phyloP scores from a whole-genome alignment of 2,888 invertebrate species.

The Trypoxylon attenuatum region DNA sequence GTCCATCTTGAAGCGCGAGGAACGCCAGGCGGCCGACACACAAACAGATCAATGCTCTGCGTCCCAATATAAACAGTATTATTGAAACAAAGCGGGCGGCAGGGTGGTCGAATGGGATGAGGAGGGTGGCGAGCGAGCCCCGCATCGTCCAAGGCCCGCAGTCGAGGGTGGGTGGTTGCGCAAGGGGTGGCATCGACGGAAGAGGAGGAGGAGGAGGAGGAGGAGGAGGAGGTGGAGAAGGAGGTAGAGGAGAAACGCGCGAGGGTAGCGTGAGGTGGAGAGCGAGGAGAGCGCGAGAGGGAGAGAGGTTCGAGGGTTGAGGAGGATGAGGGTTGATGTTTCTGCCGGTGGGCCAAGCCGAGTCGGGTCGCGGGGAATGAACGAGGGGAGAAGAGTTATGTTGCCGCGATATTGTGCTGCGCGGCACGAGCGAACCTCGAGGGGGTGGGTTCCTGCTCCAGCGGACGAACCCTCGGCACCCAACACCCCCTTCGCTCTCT shows the following conservation, averaged over 20 bases:
- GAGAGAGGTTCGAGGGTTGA: slow-evolving; percentile 16
- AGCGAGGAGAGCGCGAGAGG: slow-evolving; percentile 16
- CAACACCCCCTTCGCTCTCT: slow-evolving; percentile 21
- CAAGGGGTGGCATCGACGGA: slow-evolving; percentile 18
- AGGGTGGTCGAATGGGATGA: slow-evolving; percentile 57
- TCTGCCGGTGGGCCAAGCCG: slow-evolving; percentile 63
- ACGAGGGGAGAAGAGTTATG: slow-evolving; percentile 75
- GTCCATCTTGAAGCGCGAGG: slow-evolving; percentile 71
- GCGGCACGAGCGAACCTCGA: slow-evolving; percentile 68
- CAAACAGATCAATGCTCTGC: slow-evolving; percentile 75
- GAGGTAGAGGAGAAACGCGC: slow-evolving; percentile 4
- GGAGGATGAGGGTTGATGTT: slow-evolving; percentile 70
- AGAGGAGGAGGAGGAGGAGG: slow-evolving; percentile 31
- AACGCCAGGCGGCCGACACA: slow-evolving; percentile 62
- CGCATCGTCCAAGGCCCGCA: too few species aligned
- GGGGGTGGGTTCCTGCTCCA: slow-evolving; percentile 52
- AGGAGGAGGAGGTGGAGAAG: slow-evolving; percentile 8
- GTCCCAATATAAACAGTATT: slow-evolving; percentile 75
- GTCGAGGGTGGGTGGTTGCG: slow-evolving; percentile 31
- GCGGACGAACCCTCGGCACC: slow-evolving; percentile 37
- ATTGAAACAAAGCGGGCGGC: slow-evolving; percentile 74
- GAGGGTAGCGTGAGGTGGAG: slow-evolving; percentile 17
- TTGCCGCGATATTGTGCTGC: slow-evolving; percentile 74
- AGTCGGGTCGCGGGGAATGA: slow-evolving; percentile 65
- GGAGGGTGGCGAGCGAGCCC: too few species aligned